Percentiles rank a stretch among this genome's conserved stretches.
Evolutionary conservation across 2,113 vertebrate genomes (phyloP).

Genomic region (Odocoileus virginianus): DNA sequence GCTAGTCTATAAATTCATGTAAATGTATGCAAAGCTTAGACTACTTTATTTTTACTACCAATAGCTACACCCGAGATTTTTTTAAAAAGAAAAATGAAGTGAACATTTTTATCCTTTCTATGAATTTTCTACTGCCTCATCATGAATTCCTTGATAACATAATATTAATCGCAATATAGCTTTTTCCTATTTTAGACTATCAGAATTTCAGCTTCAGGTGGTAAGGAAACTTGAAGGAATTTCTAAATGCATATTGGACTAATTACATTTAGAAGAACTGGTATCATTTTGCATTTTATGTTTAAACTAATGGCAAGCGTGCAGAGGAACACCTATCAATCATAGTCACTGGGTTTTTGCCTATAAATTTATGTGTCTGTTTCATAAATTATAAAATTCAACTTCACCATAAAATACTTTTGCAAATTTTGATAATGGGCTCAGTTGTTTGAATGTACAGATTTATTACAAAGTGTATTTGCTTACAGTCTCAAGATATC

Average conservation of each 20-base stretch:
- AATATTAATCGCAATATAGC: not conserved
- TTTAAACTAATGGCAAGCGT: not conserved
- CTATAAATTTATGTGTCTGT: not conserved
- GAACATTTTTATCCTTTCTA: not conserved
- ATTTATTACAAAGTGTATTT: not conserved
- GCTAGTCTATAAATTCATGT: not conserved
- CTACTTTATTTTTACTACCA: not conserved
- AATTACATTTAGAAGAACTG: not conserved
- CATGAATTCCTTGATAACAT: not conserved
- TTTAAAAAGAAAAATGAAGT: not conserved
- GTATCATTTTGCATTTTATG: not conserved
- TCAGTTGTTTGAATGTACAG: not conserved
- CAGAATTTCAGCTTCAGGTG: not conserved
- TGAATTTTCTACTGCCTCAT: not conserved
- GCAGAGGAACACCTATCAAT: not conserved
- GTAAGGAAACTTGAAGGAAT: not conserved
- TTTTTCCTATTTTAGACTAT: not conserved
- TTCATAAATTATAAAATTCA: slow-evolving; percentile 1
- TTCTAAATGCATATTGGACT: not conserved
- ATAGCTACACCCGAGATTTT: not conserved
- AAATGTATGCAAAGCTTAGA: not conserved
- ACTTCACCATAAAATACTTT: slow-evolving; percentile 3
- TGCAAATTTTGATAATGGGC: not conserved
- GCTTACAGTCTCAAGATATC: not conserved
- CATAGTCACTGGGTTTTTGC: not conserved